Base-by-base conservation (phyloP, 2,888 invertebrate genomes). In the Trichogramma evanescens region DNA sequence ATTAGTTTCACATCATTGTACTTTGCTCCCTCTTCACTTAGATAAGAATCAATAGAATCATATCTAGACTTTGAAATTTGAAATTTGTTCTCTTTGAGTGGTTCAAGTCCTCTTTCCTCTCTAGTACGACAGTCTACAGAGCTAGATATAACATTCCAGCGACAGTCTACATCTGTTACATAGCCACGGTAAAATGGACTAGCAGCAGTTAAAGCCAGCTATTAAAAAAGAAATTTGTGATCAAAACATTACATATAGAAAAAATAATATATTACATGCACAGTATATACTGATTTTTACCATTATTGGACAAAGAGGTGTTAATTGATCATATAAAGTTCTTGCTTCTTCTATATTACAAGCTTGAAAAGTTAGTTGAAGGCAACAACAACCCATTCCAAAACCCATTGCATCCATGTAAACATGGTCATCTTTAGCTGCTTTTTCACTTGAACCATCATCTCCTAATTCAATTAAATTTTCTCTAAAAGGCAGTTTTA, bases 361-460 rank as follows among this genome's bases (percentile, higher is more conserved):
- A 1, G 98, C 97, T 80, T 95, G 91, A 82, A 99, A 98, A 54
- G 95, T 95, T 59, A 95, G 83, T 78, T 98, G 98, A 46, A 98
- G 83, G 75, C 97, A 98, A 72, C 94, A 95, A 78, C 96, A 96
- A 42, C 99, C 99, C 99, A 99, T 99, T 58, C 97, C 98, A 78
- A 99, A 99, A 39, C 97, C 98, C 98, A 99, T 98, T 1, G 95
- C 94, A 79, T 99, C 99, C 89, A 99, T 89, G 73, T 98, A 95
- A 65, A 99, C 91, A 72, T 95, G 93, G 80, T 97, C 92, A 0
- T 91, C 91, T 71, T 86, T 82, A 0, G 91, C 90, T 1, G 87
- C 87, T 67, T 83, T 80, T 62, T 80, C 79, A 66, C 81, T 78
- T 4, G 71, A 68, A 6, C 88, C 87, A 66, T 91, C 88, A 73